Base-by-base conservation (phyloP, 2,888 invertebrate genomes). In the Oegoconia quadripuncta region DNA sequence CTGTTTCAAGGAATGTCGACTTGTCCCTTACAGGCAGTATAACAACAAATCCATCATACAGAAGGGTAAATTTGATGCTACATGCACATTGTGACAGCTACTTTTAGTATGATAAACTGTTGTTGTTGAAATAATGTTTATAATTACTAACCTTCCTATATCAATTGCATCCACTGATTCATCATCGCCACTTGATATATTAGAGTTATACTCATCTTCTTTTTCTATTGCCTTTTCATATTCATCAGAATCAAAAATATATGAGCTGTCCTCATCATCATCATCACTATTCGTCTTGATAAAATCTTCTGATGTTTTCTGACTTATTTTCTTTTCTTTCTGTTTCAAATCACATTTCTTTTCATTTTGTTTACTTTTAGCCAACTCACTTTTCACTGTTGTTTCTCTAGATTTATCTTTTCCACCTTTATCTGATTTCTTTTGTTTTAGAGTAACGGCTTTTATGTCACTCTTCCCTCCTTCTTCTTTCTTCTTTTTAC, bases 211-310 rank as follows among this genome's bases (percentile, higher is more conserved):
- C 31, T 66, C 64, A 43, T 64, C 56, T 27, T 65, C 73, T 45
- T 66, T 53, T 30, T 59, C 63, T 22, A 81, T 41, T 54, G 71
- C 55, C 37, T 74, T 77, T 15, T 76, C 75, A 72, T 65, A 84
- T 39, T 73, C 82, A 65, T 83, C 84, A 9, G 81, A 82, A 55
- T 83, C 75, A 66, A 83, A 83, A 3, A 64, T 69, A 12, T 62
- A 50, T 7, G 70, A 64, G 27, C 69, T 67, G 35, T 80, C 80
- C 66, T 72, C 73, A 8, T 75, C 55, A 27, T 55, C 64, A 14
- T 62, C 52, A 9, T 67, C 61, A 38, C 64, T 49, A 26, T 50
- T 45, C 20, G 81, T 40, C 43, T 62, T 64, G 4, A 82, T 73
- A 36, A 76, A 83, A 27, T 78, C 64, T 41, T 70, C 68, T 20